Percentiles rank a stretch among this genome's conserved stretches.
Conservation (phyloP, 2,888 invertebrate species). For the Cheilosia impressa region DNA sequence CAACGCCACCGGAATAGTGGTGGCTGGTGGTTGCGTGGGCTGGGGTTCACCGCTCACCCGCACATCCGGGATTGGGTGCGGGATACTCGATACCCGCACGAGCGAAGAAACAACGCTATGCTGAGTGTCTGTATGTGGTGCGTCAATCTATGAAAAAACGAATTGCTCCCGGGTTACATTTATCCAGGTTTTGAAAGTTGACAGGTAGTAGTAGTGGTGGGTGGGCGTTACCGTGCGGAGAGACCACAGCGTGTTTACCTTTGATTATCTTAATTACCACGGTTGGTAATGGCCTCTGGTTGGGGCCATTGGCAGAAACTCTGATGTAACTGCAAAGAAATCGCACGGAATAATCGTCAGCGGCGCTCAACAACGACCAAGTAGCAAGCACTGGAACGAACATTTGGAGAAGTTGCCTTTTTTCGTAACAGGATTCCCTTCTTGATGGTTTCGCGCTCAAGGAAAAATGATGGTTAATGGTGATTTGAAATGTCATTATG, state of each 20-base stretch:
- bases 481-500: conserved; percentile 73
- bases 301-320: conserved; percentile 3
- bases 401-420: conserved; percentile 35
- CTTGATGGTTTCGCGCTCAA: conserved; percentile 44
- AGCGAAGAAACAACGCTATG: conserved; percentile 13
- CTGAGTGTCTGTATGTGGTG: neutral
- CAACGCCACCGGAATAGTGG: conserved; percentile 51
- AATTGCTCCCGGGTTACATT: conserved; percentile 57
- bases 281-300: conserved; percentile 46
- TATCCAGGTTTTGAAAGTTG: conserved; percentile 50
- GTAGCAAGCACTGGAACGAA: neutral
- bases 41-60: conserved; percentile 8
- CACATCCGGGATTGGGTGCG: conserved; percentile 15
- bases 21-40: conserved; percentile 46
- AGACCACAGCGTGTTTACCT: conserved; percentile 71
- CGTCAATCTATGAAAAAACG: conserved; percentile 35
- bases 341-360: conserved; percentile 53
- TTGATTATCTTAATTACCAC: conserved; percentile 74
- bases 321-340: conserved; percentile 41
- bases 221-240: neutral
- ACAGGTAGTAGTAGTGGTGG: conserved; percentile 23
- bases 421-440: neutral
- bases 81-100: conserved; percentile 32
- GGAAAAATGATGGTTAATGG: conserved; percentile 71
- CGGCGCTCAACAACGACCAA: neutral